Base-by-base conservation (phyloP, 2,797 vertebrate species). In the Microctenopoma steveboyesi region DNA sequence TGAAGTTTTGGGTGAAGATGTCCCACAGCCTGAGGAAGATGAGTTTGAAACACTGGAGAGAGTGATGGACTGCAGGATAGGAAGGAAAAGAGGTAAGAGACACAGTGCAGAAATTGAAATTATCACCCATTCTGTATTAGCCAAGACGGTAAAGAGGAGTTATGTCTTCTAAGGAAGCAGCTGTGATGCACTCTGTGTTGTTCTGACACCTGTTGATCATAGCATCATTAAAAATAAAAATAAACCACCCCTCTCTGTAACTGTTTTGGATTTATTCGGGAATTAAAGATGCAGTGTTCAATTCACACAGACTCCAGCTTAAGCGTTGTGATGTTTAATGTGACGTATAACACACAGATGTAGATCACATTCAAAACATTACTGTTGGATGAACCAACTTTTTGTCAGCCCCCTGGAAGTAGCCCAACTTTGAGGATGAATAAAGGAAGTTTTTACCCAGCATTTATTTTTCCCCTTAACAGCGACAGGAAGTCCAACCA, bases 11-110 rank as follows among this genome's bases (percentile, higher is more conserved):
- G 98, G 97, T n/a, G 97, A 98, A 83, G 97, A 98, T 62, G 97
- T 98, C 5, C 98, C 97, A 3, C 97, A 96, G 37, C 94, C 96
- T 2, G 97, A 99, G 76, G 97, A 99, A 75, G 98, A 99, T 7
- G 98, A 99, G 86, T 99, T 99, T 89, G 98, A 99, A 92, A 99
- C 97, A 27, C 94, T 99, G 85, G 98, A 99, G 81, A 94, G 92
- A 87, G 96, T 99, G 53, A 99, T 99, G 97, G 96, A 97, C 64
- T 92, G 95, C 63, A 90, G 98, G 64, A 81, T 95, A 84, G 98
- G 96, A 60, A 92, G 96, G 78, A 98, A 95, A 95, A 96, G 95
- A 95, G 98, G 98, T 98, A 92, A 69, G 77, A 7, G 49, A 39
- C 7, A 22, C 4, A 0, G 3, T 16, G 16, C 7, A 1, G 0